A percentile compares a stretch with the other conserved stretches of the same genome.
These are phyloP conservation scores for Morone chrysops DNA, from an alignment of 2,113 vertebrate genomes.

Conservation along the genomic window DNA sequence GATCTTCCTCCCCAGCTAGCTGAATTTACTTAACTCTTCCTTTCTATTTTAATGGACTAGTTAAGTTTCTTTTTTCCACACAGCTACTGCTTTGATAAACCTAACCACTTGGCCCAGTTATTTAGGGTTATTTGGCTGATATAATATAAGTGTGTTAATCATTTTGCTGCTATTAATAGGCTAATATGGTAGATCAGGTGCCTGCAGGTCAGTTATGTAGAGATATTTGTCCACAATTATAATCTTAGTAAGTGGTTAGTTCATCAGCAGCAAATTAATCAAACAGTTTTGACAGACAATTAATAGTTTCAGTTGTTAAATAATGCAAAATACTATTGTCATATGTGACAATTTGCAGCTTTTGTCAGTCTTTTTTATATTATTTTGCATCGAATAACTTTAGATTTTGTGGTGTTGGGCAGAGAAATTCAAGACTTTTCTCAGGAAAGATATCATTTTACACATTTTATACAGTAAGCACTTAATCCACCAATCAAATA, in stretches of 20 bases:
- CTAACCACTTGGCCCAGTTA: neutral
- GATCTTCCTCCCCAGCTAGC: neutral
- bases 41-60: neutral
- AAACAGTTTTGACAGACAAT: neutral
- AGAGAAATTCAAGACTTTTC: neutral
- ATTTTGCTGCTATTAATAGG: neutral
- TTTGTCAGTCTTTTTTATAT: neutral
- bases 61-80: neutral
- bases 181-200: neutral
- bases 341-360: neutral
- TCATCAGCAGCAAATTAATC: neutral
- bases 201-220: neutral
- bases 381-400: neutral
- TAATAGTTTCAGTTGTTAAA: neutral
- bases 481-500: neutral
- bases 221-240: neutral
- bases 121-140: neutral
- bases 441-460: neutral
- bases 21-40: constrained; percentile 21
- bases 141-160: neutral
- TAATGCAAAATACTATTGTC: neutral
- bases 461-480: neutral
- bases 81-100: neutral
- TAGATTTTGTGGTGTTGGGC: neutral
- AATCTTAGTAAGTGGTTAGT: neutral